Conservation (phyloP, 2,113 vertebrate genomes). For the Lipophrys pholis region DNA sequence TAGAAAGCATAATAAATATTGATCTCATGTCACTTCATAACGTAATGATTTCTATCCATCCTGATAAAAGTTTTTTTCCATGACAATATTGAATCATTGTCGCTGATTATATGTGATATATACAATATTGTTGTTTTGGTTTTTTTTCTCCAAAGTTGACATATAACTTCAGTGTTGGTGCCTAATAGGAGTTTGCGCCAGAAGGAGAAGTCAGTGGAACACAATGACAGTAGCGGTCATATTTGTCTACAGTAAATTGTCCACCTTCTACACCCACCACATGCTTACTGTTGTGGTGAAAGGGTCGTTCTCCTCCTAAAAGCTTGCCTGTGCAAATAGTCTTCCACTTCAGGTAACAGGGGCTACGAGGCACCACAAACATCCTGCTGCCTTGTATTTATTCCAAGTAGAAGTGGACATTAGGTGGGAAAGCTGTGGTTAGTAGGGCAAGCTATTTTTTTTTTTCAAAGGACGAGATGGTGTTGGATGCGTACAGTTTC, state of each 20-base stretch:
- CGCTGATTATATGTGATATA: not conserved
- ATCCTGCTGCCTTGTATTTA: constrained; percentile 94
- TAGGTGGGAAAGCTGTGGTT: constrained; percentile 98
- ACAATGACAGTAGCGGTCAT: constrained; percentile 71
- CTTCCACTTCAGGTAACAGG: constrained; percentile 95
- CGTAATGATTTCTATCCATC: too few species aligned
- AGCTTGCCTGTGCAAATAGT: constrained; percentile 92
- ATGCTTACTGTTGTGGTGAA: constrained; percentile 71
- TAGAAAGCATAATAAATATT: not conserved
- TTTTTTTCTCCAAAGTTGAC: not conserved
- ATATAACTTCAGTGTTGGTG: constrained; percentile 27
- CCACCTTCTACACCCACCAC: constrained; percentile 67
- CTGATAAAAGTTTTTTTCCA: too few species aligned
- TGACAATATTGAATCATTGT: too few species aligned
- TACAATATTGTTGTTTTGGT: not conserved
- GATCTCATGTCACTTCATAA: too few species aligned
- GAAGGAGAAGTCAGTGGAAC: constrained; percentile 53
- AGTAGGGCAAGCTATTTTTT: constrained; percentile 93
- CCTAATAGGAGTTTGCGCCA: constrained; percentile 28
- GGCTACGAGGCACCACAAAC: constrained; percentile 91
- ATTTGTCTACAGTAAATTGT: constrained; percentile 77
- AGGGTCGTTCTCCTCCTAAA: constrained; percentile 86
- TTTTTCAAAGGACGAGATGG: constrained; percentile 82
- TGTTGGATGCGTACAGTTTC: constrained; percentile 92
- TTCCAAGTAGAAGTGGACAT: constrained; percentile 98